Base-by-base conservation (phyloP, 2,113 vertebrate genomes). In the Baryphthengus martii region DNA sequence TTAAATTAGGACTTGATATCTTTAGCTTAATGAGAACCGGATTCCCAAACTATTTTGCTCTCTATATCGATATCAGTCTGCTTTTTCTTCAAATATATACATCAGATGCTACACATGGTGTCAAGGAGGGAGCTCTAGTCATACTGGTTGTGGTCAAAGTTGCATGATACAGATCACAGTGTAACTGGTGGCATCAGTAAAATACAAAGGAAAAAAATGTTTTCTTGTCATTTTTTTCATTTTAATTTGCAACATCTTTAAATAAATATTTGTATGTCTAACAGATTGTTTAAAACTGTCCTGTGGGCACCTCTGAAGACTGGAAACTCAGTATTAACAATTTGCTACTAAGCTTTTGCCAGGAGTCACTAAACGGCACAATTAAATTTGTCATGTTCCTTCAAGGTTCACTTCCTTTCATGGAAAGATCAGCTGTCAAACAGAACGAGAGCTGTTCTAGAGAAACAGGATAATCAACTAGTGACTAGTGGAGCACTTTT, bases 361-460 rank as follows among this genome's bases (percentile, higher is more conserved):
- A 76, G 40, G 63, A 95, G n/a, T 62, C 37, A 65, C 33, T 44
- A 66, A 89, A 58, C 16, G 5, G 21, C 18, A 25, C n/a, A 79
- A 40, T 59, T 68, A 78, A 53, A 67, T 79, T 95, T 88, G 35
- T 45, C 13, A 2, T 31, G 6, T 37, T 91, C 17, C 53, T 90
- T 91, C 58, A 68, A 82, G 49, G 33, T 70, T 65, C 28, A 16
- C 79, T 89, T 93, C n/a, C 53, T 68, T 91, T 66, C 40, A 82
- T 47, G 49, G 37, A 58, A 75, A 56, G n/a, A 72, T 79, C 33
- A 52, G 13, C 35, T 78, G 56, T 89, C 50, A 77, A 67, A 70
- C 9, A 92, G 17, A 77, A 55, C 24, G 85, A 72, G 47, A 90
- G 35, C 10, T 67, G 10, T 75, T 93, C 26, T 67, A 67, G 55